Conservation (phyloP, 2,113 vertebrate genomes). For the Tamias sibiricus region DNA sequence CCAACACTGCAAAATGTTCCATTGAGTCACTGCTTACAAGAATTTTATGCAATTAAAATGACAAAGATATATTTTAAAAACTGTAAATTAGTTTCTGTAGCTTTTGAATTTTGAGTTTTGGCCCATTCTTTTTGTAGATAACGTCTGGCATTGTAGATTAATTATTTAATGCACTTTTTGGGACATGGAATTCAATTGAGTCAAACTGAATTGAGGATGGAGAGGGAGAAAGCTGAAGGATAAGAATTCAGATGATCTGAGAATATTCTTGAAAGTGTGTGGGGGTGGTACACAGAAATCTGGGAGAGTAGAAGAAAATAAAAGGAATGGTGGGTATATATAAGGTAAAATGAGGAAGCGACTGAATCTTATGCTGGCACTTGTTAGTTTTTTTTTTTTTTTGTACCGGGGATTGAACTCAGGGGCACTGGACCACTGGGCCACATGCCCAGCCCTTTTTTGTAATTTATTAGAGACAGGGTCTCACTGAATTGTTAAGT, state of each 20-base stretch:
- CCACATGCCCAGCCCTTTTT: too few relatives aligned
- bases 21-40: neutral
- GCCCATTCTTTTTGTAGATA: neutral
- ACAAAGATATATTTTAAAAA: conserved; percentile 16
- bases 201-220: neutral
- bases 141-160: neutral
- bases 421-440: too few relatives aligned
- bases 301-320: neutral
- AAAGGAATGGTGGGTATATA: neutral
- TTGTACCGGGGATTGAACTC: too few relatives aligned
- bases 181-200: neutral
- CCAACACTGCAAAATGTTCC: neutral
- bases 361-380: neutral
- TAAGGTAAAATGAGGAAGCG: neutral
- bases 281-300: neutral
- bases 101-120: neutral
- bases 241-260: neutral
- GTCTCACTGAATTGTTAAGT: too few relatives aligned
- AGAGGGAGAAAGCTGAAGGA: neutral
- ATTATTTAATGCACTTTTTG: neutral
- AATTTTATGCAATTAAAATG: neutral
- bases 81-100: neutral
- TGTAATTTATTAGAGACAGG: too few relatives aligned
- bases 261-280: neutral
- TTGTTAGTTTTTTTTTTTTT: too few relatives aligned